Base-by-base conservation (phyloP, 2,113 vertebrate genomes). In the Mesitornis unicolor region DNA sequence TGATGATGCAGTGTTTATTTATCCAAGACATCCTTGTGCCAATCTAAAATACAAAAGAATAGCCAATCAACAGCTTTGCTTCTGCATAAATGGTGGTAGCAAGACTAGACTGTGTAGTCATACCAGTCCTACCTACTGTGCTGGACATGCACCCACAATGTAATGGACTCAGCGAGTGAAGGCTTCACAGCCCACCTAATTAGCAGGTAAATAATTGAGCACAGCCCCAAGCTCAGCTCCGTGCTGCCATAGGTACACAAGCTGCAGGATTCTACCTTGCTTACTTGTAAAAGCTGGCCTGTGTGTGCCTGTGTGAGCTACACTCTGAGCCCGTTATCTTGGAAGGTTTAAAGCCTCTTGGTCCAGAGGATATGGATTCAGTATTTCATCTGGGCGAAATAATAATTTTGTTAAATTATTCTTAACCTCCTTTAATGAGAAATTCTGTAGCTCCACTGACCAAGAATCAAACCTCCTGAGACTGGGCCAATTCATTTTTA, bases 231-330 rank as follows among this genome's bases (percentile, higher is more conserved):
- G 26, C 15, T 38, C 31, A 79, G 40, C 70, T 60, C 69, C 19
- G 2, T 43, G 21, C 56, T 84, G 35, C 64, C 51, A 20, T 10
- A 47, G 35, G 47, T 53, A 42, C 12, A 0, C 8, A 38, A 21
- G 16, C 54, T n/a, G 31, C 50, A 63, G 54, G 26, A 20, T 54
- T 92, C 43, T 38, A 18, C 29, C 64, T 68, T 33, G 31, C 21
- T 65, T 28, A 3, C 18, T 40, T 16, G 15, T 2, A 69, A 65
- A 69, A 92, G 17, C 50, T n/a, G 45, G 33, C 16, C 54, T 86
- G 13, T 0, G 1, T 63, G 13, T 1, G 1, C 35, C 57, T 31
- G 14, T 15, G 13, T 15, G n/a, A 84, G 59, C 73, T 54, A 53
- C 7, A 13, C 21, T 5, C 38, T 6, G 33, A 92, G 36, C n/a